Evolutionary conservation across 2,797 vertebrate genomes (phyloP).

Genomic region (Dicrostonyx torquatus): DNA sequence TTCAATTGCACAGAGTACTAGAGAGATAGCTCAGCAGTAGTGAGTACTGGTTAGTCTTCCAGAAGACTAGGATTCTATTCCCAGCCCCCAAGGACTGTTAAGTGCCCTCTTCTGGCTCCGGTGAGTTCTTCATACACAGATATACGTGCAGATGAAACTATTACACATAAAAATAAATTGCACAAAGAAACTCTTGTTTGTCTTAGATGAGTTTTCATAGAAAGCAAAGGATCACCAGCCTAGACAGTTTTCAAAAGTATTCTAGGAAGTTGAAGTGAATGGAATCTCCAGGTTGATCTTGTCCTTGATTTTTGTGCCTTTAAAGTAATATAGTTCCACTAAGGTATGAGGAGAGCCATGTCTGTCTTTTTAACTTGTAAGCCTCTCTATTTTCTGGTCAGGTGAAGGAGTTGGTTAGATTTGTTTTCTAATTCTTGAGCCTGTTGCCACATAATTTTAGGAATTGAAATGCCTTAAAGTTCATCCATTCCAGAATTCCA

Average conservation of each 20-base stretch:
- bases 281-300: conserved; percentile 10
- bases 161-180: background rate
- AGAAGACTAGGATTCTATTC: background rate
- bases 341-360: background rate
- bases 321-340: conserved; percentile 15
- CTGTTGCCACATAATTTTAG: background rate
- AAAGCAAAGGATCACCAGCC: background rate
- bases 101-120: background rate
- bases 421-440: conserved; percentile 27
- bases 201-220: conserved; percentile 10
- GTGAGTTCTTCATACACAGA: background rate
- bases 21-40: background rate
- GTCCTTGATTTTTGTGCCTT: background rate
- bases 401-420: background rate
- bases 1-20: background rate
- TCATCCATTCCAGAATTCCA: background rate
- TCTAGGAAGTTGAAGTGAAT: conserved; percentile 37
- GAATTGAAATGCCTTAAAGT: background rate
- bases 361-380: background rate
- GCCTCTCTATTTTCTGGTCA: background rate
- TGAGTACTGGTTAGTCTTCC: background rate
- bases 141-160: background rate
- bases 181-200: conserved; percentile 26
- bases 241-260: background rate
- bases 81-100: background rate